phyloP scores from a whole-genome alignment of 2,113 vertebrate species.

The Otis tarda region DNA sequence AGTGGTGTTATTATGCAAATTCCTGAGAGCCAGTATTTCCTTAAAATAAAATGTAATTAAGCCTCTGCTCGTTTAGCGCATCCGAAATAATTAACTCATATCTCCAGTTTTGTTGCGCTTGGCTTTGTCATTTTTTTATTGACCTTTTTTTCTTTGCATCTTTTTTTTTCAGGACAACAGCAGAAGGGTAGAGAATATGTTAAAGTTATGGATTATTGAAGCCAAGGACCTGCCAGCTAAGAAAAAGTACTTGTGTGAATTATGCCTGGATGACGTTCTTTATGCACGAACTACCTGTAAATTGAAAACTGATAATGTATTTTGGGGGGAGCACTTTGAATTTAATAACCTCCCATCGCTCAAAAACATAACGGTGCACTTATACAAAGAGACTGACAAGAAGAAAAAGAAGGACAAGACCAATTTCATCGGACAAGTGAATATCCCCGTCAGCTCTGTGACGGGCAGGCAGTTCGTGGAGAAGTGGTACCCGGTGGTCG shows the following conservation, averaged over 20 bases:
- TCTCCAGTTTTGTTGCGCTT: constrained; percentile 8
- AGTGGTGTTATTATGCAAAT: constrained; percentile 69
- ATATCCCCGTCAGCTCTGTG: constrained; percentile 85
- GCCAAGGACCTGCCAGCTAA: constrained; percentile 98
- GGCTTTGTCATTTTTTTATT: not conserved
- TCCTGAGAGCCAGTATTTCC: constrained; percentile 56
- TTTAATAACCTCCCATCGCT: constrained; percentile 94
- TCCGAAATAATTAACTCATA: constrained; percentile 54
- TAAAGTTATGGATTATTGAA: constrained; percentile 97
- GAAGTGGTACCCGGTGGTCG: constrained; percentile 94
- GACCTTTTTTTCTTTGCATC: constrained; percentile 15
- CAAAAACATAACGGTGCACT: constrained; percentile 88
- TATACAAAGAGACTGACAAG: constrained; percentile 98
- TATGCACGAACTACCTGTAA: constrained; percentile 99
- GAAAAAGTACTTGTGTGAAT: constrained; percentile 96
- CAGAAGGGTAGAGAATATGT: constrained; percentile 91
- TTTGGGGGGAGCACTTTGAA: constrained; percentile 99
- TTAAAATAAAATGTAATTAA: constrained; percentile 72
- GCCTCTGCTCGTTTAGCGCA: constrained; percentile 43
- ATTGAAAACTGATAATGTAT: constrained; percentile 97
- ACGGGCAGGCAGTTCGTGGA: constrained; percentile 94
- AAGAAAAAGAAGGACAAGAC: constrained; percentile 99
- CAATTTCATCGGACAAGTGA: constrained; percentile 94
- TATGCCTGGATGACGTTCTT: constrained; percentile 93
- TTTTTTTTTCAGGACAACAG: constrained; percentile 89